Conservation (phyloP, 2,797 vertebrate species). For the Meda fulgida region DNA sequence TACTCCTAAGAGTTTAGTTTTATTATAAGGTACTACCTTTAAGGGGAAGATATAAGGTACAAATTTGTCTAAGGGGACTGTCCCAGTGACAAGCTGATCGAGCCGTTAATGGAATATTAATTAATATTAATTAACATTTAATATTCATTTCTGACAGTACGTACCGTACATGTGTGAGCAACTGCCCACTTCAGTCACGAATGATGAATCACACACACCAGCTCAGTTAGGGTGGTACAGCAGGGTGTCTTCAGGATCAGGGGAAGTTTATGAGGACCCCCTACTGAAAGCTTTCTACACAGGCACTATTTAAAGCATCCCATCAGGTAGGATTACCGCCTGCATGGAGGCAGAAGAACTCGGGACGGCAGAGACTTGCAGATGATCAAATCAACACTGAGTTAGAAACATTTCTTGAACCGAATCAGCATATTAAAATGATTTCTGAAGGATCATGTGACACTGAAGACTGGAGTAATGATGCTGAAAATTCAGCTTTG, state of each 20-base stretch:
- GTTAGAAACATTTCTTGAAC: neutral
- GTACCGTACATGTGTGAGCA: neutral
- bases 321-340: conserved; percentile 2
- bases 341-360: conserved; percentile 1
- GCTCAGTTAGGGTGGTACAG: neutral
- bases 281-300: neutral
- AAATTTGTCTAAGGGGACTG: neutral
- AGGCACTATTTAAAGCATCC: conserved; percentile 32
- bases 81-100: too few species aligned
- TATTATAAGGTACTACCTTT: too few species aligned
- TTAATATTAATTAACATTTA: too few species aligned
- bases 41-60: too few species aligned
- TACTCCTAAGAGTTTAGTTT: neutral
- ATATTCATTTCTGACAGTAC: too few species aligned
- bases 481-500: too few species aligned
- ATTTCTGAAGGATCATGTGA: neutral
- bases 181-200: neutral
- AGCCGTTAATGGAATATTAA: too few species aligned
- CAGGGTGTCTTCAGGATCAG: neutral
- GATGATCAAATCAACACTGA: neutral
- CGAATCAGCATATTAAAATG: neutral
- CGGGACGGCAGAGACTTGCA: neutral
- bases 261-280: neutral
- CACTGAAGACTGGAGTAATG: too few species aligned
- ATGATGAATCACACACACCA: conserved; percentile 2